Evolutionary conservation across 1,140 invertebrate species (phyloP).

Genomic region (Drosophila littoralis): DNA sequence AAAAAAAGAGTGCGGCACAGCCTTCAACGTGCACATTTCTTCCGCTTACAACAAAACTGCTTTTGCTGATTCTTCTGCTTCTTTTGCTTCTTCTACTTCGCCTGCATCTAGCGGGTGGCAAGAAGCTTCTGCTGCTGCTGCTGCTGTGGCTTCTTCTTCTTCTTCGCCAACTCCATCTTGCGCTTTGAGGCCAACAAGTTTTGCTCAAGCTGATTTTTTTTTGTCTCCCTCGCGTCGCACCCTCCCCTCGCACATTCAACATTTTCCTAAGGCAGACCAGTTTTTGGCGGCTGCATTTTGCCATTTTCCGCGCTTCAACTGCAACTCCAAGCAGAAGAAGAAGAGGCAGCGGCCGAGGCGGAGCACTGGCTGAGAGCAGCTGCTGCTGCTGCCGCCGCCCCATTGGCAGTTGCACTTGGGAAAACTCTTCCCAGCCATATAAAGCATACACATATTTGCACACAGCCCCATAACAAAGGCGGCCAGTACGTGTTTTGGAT

Average conservation of each 20-base stretch:
- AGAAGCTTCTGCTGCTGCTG: conserved; percentile 43
- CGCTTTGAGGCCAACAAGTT: conserved; percentile 56
- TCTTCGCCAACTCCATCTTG: conserved; percentile 40
- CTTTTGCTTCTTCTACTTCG: conserved; percentile 16
- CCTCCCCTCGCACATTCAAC: conserved; percentile 29
- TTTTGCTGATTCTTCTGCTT: conserved; percentile 4
- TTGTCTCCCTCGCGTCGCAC: conserved; percentile 20
- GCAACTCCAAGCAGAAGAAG: conserved; percentile 29
- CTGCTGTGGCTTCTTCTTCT: background rate
- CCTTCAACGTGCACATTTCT: conserved; percentile 62
- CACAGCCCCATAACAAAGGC: conserved; percentile 36
- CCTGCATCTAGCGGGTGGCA: conserved; percentile 56
- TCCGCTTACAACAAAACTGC: conserved; percentile 52
- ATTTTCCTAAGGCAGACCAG: conserved; percentile 74
- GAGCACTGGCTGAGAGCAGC: conserved; percentile 14
- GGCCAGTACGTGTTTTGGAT: conserved; percentile 74
- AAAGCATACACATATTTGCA: conserved; percentile 42
- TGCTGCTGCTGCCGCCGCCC: conserved; percentile 11
- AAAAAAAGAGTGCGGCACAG: conserved; percentile 30
- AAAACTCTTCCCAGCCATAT: conserved; percentile 45
- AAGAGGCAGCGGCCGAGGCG: conserved; percentile 8
- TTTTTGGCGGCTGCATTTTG: conserved; percentile 76
- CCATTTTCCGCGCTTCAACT: conserved; percentile 77
- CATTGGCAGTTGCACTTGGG: conserved; percentile 51
- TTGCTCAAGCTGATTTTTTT: conserved; percentile 36